phyloP scores from a whole-genome alignment of 2,113 vertebrate species.

The Cichladusa arquata region DNA sequence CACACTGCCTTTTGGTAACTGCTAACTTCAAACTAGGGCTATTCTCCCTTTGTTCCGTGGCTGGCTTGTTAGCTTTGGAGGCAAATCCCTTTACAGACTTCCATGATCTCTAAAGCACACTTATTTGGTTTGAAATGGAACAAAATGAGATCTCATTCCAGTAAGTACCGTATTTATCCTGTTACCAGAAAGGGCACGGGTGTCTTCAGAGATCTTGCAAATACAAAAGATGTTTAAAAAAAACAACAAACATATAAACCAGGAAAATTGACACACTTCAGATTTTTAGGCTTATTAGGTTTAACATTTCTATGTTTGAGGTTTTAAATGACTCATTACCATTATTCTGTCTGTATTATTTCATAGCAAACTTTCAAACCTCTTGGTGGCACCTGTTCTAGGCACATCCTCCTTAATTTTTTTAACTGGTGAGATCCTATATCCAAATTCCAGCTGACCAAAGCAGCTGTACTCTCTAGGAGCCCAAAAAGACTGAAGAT shows the following conservation, averaged over 20 bases:
- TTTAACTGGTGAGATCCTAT: not conserved
- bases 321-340: not conserved
- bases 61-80: not conserved
- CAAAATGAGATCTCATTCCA: conserved; percentile 10
- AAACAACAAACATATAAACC: not conserved
- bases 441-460: not conserved
- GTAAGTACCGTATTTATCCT: not conserved
- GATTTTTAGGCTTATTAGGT: not conserved
- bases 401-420: rapidly evolving
- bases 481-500: not conserved
- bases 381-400: not conserved
- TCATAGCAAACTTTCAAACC: not conserved
- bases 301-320: not conserved
- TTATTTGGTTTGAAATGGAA: not conserved
- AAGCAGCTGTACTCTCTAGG: not conserved
- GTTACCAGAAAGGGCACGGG: not conserved
- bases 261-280: not conserved
- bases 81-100: conserved; percentile 11
- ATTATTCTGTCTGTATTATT: not conserved
- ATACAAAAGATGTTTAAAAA: not conserved
- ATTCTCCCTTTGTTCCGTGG: not conserved
- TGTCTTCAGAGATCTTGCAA: conserved; percentile 19
- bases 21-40: not conserved
- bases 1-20: not conserved
- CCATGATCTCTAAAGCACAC: not conserved